Evolutionary conservation across 2,113 vertebrate species (phyloP).

Genomic region (Halcyon malimbica): DNA sequence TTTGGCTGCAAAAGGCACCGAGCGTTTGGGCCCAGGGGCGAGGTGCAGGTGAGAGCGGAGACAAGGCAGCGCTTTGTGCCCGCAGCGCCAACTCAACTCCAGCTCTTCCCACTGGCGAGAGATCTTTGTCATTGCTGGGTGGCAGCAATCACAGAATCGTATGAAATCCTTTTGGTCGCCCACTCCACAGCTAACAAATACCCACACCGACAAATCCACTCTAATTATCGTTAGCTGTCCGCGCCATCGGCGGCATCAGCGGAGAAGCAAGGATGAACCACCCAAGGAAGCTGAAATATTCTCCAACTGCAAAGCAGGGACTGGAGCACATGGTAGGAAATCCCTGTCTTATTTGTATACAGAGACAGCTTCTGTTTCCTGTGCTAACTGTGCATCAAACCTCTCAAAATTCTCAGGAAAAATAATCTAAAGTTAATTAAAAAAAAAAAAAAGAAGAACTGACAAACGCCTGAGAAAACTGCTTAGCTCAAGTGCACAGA

Average conservation of each 20-base stretch:
- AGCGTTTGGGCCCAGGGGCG: neutral
- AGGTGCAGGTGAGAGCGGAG: neutral
- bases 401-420: constrained; percentile 2
- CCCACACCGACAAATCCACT: neutral
- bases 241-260: neutral
- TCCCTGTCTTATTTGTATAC: neutral
- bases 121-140: neutral
- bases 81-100: neutral
- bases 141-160: neutral
- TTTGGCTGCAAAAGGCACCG: neutral
- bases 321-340: constrained; percentile 40
- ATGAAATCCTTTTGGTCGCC: neutral
- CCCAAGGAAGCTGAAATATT: neutral
- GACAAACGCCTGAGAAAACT: constrained; percentile 2
- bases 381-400: neutral
- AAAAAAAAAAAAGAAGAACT: neutral
- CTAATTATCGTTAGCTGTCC: neutral
- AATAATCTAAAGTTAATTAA: constrained; percentile 46
- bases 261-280: neutral
- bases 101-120: neutral
- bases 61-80: neutral
- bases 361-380: constrained; percentile 5
- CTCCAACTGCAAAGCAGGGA: constrained; percentile 14
- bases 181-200: neutral
- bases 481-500: constrained; percentile 33